A percentile compares a stretch with the other conserved stretches of the same genome.
These are phyloP conservation scores for Cyphomyrus discorhynchus DNA, from an alignment of 2,113 vertebrate species.

Conservation along the genomic window DNA sequence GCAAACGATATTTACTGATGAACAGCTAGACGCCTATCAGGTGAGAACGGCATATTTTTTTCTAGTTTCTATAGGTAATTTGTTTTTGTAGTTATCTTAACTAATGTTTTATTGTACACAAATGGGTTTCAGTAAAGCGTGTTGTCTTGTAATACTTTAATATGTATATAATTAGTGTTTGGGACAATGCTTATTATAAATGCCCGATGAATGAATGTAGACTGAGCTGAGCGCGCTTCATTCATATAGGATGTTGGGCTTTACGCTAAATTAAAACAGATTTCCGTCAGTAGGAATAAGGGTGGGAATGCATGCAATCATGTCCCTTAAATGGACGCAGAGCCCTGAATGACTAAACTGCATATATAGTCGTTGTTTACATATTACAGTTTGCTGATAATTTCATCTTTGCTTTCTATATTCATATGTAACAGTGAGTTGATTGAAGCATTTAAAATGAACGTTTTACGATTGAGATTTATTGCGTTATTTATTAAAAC, in stretches of 20 bases:
- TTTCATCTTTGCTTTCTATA: neutral
- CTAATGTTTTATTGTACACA: neutral
- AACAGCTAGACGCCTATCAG: constrained; percentile 92
- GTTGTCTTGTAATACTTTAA: constrained; percentile 2
- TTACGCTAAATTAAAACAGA: neutral
- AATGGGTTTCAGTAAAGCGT: neutral
- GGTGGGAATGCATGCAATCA: neutral
- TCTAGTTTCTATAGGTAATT: neutral
- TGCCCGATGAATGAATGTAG: neutral
- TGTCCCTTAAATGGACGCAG: neutral
- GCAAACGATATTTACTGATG: constrained; percentile 92
- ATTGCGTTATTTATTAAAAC: neutral
- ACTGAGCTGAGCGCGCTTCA: neutral
- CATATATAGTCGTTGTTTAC: neutral
- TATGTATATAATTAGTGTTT: neutral
- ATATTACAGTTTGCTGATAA: neutral
- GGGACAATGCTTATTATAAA: neutral
- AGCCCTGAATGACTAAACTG: neutral
- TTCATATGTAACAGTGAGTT: neutral
- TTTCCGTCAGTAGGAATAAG: neutral
- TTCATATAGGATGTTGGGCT: neutral
- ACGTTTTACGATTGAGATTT: neutral
- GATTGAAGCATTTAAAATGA: neutral
- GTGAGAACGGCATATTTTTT: constrained; percentile 52
- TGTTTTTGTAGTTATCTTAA: neutral